Evolutionary conservation across 2,888 invertebrate genomes (phyloP), one percentile per base, ranked within the genome.

Genomic region (Laspeyria flexula): DNA sequence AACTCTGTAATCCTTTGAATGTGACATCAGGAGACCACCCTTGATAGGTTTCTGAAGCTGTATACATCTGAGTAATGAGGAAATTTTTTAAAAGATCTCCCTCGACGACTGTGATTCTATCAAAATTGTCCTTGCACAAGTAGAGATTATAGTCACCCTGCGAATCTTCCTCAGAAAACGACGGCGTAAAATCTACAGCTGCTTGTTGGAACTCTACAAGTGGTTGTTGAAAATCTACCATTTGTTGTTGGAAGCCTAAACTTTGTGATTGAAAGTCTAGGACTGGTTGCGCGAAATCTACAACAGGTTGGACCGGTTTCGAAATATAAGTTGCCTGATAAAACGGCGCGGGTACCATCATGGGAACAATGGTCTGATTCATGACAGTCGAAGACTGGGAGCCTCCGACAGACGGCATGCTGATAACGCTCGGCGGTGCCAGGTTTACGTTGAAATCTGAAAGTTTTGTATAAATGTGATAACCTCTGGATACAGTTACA

Each of bases 111-210:
- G 73, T 66, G 60, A 87, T 85, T 6, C 76, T 72, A 43, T 84
- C 80, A 63, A 87, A 88, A 66, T 90, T 83, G 44, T 88, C 87
- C 60, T 86, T 87, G 65, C 89, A 90, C 37, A 92, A 70, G 53
- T 83, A 90, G 18, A 90, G 69, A 43, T 73, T 77, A 54, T 71
- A 72, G 1, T 64, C 71, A 0, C 71, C 73, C 3, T 53, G 25
- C 2, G 11, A 1, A 10, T 62, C 69, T 35, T 46, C 31, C n/a
- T 47, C 44, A 1, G 34, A 10, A 13, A 13, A 23, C 13, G 34
- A 25, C 25, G 25, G 25, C 13, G 13, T 10, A 21, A 27, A 15
- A 15, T 33, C 16, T n/a, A 12, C 11, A 23, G 21, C 23, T 3
- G 34, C 2, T 41, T 21, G 30, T n/a, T 18, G 13, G 27, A 35